Evolutionary conservation across 2,797 vertebrate genomes (phyloP).

Genomic region (Heterohyrax brucei): DNA sequence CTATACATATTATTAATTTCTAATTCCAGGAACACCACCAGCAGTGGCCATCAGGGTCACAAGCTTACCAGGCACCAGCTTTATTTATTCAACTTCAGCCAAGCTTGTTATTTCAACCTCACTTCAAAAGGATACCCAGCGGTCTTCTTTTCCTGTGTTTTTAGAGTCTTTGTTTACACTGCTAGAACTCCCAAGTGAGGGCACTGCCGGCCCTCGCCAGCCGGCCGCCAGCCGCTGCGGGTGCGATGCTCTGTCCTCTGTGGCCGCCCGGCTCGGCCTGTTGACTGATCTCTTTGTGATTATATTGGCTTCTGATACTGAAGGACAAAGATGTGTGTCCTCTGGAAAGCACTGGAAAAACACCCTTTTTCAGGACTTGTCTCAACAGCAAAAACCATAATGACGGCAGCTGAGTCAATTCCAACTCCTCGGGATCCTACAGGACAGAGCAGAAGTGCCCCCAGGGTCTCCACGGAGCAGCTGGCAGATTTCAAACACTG

Average conservation of each 20-base stretch:
- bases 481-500: too few species aligned
- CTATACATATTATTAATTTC: not conserved
- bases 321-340: not conserved
- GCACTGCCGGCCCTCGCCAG: not conserved
- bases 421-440: not conserved
- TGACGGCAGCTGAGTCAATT: not conserved
- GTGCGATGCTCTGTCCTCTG: not conserved
- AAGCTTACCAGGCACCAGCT: not conserved
- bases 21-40: not conserved
- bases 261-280: not conserved
- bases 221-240: not conserved
- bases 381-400: not conserved
- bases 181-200: not conserved
- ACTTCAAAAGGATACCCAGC: not conserved
- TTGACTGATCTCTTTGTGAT: not conserved
- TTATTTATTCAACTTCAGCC: constrained; percentile 25
- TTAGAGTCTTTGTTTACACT: not conserved
- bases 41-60: not conserved
- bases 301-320: not conserved
- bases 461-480: not conserved
- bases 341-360: not conserved
- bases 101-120: not conserved
- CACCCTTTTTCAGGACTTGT: not conserved
- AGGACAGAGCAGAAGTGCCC: not conserved
- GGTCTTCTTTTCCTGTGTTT: not conserved